Conservation (phyloP, 2,888 invertebrate species). For the Eumacrocentrus americanus region DNA sequence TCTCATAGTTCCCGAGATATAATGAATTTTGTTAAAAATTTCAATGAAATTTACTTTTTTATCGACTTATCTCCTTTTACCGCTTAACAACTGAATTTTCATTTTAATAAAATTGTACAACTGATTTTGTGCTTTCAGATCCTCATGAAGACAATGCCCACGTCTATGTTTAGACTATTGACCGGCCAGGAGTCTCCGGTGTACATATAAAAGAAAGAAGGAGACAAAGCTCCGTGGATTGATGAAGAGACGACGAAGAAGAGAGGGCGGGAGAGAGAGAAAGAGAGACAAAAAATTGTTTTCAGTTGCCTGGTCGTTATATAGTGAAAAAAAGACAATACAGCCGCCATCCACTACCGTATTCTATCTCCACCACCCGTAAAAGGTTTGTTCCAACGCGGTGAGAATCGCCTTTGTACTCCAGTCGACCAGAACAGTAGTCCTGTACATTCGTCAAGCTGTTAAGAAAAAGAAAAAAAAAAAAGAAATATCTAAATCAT, state of each 20-base stretch:
- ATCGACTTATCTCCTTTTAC: too few relatives aligned
- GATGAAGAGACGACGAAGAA: too few relatives aligned
- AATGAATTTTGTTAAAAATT: too few relatives aligned
- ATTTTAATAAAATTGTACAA: slow-evolving; percentile 1
- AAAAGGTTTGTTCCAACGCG: slow-evolving; percentile 20
- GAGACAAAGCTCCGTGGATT: too few relatives aligned
- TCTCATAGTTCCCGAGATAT: too few relatives aligned
- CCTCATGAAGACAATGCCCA: slow-evolving; percentile 99
- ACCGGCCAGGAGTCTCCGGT: slow-evolving; percentile 99
- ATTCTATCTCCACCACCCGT: slow-evolving; percentile 34
- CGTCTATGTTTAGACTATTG: slow-evolving; percentile 98
- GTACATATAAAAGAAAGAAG: slow-evolving; percentile 78
- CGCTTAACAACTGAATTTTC: too few relatives aligned
- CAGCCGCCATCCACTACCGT: slow-evolving; percentile 58
- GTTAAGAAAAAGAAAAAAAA: slow-evolving; percentile 8
- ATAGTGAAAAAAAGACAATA: slow-evolving; percentile 62
- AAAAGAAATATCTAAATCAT: slow-evolving; percentile 4
- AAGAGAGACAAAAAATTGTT: too few relatives aligned
- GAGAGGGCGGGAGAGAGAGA: too few relatives aligned
- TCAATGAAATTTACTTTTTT: too few relatives aligned
- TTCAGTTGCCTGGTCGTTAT: slow-evolving; percentile 51
- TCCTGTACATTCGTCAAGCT: slow-evolving; percentile 6
- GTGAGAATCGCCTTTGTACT: slow-evolving; percentile 13
- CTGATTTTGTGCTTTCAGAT: slow-evolving; percentile 74
- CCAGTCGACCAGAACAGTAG: background rate